phyloP scores from a whole-genome alignment of 2,888 invertebrate genomes.

The Tachystola acroxantha region DNA sequence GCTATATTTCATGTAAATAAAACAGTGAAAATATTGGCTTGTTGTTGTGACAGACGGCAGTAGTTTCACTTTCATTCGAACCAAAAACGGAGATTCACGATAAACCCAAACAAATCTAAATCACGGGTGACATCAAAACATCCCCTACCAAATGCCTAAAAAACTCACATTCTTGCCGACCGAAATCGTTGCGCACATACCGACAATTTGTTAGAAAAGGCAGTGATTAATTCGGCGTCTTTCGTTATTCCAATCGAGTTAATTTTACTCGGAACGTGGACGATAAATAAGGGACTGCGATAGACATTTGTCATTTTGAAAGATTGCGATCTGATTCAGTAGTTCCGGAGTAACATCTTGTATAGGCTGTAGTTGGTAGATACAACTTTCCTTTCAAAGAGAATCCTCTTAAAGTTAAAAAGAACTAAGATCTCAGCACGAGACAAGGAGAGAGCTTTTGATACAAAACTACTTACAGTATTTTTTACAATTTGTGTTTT shows the following conservation, averaged over 20 bases:
- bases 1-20: too few species aligned
- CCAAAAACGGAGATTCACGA: constrained; percentile 5
- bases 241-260: constrained; percentile 62
- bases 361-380: constrained; percentile 9
- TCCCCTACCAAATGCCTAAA: background rate
- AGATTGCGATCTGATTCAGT: constrained; percentile 62
- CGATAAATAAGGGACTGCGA: constrained; percentile 50
- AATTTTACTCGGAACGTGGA: constrained; percentile 51
- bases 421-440: background rate
- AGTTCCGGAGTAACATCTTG: constrained; percentile 32
- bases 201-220: constrained; percentile 57
- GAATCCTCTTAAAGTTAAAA: background rate
- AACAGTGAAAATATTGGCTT: too few species aligned
- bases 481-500: too few species aligned
- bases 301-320: constrained; percentile 59
- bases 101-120: constrained; percentile 24
- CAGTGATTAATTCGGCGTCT: constrained; percentile 61
- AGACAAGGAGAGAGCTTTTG: constrained; percentile 6
- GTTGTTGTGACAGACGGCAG: background rate
- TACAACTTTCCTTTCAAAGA: constrained; percentile 17
- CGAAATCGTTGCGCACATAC: constrained; percentile 41
- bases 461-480: too few species aligned
- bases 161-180: constrained; percentile 7
- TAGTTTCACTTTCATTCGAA: background rate
- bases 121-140: constrained; percentile 16